Base-by-base conservation (phyloP, 1,140 invertebrate genomes). In the Papilio dardanus region DNA sequence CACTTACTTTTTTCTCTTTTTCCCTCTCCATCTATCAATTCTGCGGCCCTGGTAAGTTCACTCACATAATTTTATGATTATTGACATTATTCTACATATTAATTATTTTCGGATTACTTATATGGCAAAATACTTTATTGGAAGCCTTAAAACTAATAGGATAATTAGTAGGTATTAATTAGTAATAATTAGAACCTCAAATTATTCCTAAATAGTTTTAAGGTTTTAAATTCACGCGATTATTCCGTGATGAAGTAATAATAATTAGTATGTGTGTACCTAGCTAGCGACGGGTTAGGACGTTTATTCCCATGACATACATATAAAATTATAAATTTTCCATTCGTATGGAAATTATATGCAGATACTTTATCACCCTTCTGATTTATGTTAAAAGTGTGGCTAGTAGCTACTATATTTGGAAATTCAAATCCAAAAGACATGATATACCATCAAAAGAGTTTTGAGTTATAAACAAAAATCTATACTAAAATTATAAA, bases 271-370 rank as follows among this genome's bases (percentile, higher is more conserved):
- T 54, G 21, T 46, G 3, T 16, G 16, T 54, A 54, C 12, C 21
- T 24, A 54, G 50, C 21, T 24, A 54, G 50, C 50, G 21, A 24
- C 21, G 21, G 50, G 19, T 54, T 14, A 54, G 50, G 50, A 54
- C 50, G 21, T 54, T 54, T 54, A 21, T 54, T 54, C 50, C 50
- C 50, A 54, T 54, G 50, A 54, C 50, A 54, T 12, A 54, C 21
- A 21, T 54, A 54, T 54, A 54, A 24, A 54, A 54, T 54, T 24
- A 12, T 54, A 54, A 54, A 24, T 54, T 24, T 54, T 21, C 50
- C 50, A 54, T 21, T 54, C 50, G 19, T 54, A 54, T 24, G 50
- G 21, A 54, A 54, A 54, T 24, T 54, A 54, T 5, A 24, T 28
- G 50, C 50, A 54, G 50, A 54, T 54, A 54, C 50, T 54, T 24